phyloP scores from a whole-genome alignment of 2,113 vertebrate species.

The Pycnonotus jocosus region DNA sequence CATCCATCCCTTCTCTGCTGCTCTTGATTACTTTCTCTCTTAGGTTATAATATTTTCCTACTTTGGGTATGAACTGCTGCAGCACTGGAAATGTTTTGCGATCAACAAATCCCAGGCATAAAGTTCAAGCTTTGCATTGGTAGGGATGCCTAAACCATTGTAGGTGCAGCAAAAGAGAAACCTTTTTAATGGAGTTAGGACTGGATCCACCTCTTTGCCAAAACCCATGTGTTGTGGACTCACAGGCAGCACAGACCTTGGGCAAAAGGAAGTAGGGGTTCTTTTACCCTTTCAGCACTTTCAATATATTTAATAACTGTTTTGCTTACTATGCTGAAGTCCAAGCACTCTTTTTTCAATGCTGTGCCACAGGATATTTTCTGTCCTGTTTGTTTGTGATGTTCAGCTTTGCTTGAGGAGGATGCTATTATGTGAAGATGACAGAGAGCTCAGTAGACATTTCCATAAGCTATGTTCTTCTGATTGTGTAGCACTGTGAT shows the following conservation, averaged over 20 bases:
- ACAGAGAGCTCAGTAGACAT: slow-evolving; percentile 41
- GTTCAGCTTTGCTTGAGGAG: not conserved
- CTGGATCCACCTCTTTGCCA: not conserved
- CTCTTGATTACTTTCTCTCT: not conserved
- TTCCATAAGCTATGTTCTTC: slow-evolving; percentile 53
- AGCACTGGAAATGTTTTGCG: not conserved
- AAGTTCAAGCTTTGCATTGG: not conserved
- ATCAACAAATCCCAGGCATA: not conserved
- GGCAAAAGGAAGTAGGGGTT: not conserved
- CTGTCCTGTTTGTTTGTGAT: slow-evolving; percentile 43
- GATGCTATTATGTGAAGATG: slow-evolving; percentile 52
- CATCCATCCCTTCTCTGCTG: not conserved
- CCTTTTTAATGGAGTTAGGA: not conserved
- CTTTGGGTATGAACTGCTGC: not conserved
- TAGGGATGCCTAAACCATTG: not conserved
- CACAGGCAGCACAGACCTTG: not conserved
- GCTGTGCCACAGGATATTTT: not conserved
- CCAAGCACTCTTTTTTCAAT: not conserved
- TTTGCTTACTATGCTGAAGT: slow-evolving; percentile 19
- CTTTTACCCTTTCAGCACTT: not conserved
- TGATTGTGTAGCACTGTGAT: slow-evolving; percentile 7
- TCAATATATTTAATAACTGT: slow-evolving; percentile 38
- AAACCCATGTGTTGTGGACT: not conserved
- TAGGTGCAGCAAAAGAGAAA: not conserved
- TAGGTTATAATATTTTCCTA: not conserved